Conservation (phyloP, 2,797 vertebrate genomes). For the Cheracebus regulus region DNA sequence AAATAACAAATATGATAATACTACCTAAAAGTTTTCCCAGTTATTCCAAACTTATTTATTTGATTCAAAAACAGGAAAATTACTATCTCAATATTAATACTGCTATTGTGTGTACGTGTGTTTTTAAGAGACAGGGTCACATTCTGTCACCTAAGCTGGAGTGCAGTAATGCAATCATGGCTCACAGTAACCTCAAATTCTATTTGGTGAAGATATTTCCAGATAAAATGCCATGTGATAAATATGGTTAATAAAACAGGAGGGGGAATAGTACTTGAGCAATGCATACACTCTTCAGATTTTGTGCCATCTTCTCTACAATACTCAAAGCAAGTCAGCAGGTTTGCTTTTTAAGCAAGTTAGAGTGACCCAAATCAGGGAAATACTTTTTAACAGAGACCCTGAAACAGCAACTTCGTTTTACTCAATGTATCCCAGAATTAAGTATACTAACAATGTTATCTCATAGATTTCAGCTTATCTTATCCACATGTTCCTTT, state of each 20-base stretch:
- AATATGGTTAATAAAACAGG: background rate
- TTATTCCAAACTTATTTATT: constrained; percentile 12
- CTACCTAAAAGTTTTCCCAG: background rate
- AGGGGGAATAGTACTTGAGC: background rate
- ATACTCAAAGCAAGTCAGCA: background rate
- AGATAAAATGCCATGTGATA: constrained; percentile 19
- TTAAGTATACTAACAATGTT: background rate
- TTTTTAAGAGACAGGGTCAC: background rate
- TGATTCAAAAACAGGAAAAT: background rate
- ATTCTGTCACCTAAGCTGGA: background rate
- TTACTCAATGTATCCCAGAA: background rate
- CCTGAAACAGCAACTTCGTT: background rate
- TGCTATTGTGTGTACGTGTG: background rate
- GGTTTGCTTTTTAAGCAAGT: background rate
- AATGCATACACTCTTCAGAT: background rate
- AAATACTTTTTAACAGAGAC: background rate
- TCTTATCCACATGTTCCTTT: background rate
- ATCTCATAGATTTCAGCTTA: background rate
- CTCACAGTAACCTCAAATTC: background rate
- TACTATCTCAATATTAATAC: background rate
- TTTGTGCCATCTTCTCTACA: background rate
- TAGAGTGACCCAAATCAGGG: background rate
- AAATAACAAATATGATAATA: constrained; percentile 14
- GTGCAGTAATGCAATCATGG: background rate
- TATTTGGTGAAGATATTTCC: background rate